Evolutionary conservation across 2,113 vertebrate species (phyloP).

Genomic region (Gymnarchus niloticus): DNA sequence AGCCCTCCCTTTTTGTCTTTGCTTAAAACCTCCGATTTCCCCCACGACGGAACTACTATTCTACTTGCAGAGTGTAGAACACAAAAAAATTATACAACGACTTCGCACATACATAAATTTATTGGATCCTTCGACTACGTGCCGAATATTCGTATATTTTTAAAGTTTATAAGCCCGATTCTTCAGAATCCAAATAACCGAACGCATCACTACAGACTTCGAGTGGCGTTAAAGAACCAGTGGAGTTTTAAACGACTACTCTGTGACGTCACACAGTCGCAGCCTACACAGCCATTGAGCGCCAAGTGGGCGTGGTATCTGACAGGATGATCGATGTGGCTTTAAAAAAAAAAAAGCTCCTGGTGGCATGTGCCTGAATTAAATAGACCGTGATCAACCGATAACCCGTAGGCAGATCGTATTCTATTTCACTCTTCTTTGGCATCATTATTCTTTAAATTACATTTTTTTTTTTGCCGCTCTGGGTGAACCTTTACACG

Average conservation of each 20-base stretch:
- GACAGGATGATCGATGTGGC: constrained; percentile 52
- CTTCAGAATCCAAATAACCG: neutral
- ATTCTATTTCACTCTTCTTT: neutral
- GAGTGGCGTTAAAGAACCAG: neutral
- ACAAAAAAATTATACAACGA: neutral
- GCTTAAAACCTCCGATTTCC: neutral
- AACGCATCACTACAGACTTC: neutral
- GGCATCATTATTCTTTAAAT: neutral
- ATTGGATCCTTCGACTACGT: neutral
- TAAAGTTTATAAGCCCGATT: neutral
- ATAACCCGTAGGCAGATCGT: neutral
- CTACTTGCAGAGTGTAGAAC: neutral
- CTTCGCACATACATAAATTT: neutral
- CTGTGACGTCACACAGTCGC: constrained; percentile 36
- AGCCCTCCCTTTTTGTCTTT: neutral
- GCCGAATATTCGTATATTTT: neutral
- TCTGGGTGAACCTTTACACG: neutral
- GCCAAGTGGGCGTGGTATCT: constrained; percentile 38
- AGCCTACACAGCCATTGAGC: constrained; percentile 33
- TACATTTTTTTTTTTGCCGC: constrained; percentile 1
- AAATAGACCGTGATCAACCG: constrained; percentile 28
- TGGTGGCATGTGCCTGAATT: constrained; percentile 35
- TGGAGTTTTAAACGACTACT: constrained; percentile 38
- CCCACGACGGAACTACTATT: neutral
- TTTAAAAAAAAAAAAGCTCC: constrained; percentile 40